Conservation (phyloP, 2,888 invertebrate genomes). For the Hylaea fasciaria region DNA sequence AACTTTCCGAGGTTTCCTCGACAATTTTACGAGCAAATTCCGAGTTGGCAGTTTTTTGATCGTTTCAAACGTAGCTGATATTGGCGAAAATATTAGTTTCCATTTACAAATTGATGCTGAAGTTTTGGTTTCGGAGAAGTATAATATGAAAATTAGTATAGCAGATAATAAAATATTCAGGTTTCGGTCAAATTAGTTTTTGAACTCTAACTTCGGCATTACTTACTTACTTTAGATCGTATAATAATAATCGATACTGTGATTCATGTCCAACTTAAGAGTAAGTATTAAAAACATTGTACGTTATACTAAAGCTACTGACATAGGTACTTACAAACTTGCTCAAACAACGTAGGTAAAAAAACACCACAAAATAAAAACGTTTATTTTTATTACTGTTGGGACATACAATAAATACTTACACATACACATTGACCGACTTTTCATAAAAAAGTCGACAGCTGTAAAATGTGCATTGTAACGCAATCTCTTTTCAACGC, state of each 20-base stretch:
- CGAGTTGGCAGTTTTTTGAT: slow-evolving; percentile 34
- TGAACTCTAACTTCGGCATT: slow-evolving; percentile 3
- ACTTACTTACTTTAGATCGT: background rate
- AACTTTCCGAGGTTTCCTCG: slow-evolving; percentile 29
- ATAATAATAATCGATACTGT: background rate
- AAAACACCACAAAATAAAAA: no score
- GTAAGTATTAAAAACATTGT: no score
- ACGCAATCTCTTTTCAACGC: no score
- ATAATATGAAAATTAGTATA: slow-evolving; percentile 26
- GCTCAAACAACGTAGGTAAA: no score
- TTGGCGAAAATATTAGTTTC: slow-evolving; percentile 35
- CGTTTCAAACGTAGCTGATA: slow-evolving; percentile 32
- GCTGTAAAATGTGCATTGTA: no score
- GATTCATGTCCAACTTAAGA: no score
- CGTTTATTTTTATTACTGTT: no score
- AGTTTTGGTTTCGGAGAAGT: slow-evolving; percentile 22
- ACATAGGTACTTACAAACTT: no score
- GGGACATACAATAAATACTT: no score
- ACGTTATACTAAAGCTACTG: no score
- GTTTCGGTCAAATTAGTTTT: slow-evolving; percentile 10
- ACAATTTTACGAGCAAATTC: slow-evolving; percentile 33
- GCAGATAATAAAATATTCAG: slow-evolving; percentile 16
- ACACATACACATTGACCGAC: no score
- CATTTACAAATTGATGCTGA: slow-evolving; percentile 34
- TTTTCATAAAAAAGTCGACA: no score